Evolutionary conservation across 1,140 invertebrate genomes (phyloP).

Genomic region (Schlechtendalia chinensis): DNA sequence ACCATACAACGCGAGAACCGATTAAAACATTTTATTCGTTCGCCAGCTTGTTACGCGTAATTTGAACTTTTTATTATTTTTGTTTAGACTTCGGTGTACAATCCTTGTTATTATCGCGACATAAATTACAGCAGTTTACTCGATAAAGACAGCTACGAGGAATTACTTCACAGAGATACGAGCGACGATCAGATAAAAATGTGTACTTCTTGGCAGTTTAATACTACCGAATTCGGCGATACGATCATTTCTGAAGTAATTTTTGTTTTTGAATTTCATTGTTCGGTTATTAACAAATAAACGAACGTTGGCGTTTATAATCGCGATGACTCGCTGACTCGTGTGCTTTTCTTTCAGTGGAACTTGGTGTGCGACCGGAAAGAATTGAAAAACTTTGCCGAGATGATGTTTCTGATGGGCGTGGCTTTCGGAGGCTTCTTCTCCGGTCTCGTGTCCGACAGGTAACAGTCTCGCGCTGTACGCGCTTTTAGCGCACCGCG

Average conservation of each 20-base stretch:
- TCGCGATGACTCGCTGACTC: no score
- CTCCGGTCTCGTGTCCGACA: slow-evolving; percentile 71
- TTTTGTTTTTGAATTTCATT: background rate
- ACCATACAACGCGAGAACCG: no score
- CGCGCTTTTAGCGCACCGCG: no score
- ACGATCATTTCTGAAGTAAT: slow-evolving; percentile 67
- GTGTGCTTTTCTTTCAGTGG: slow-evolving; percentile 60
- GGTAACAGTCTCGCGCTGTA: no score
- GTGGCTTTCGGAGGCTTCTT: slow-evolving; percentile 69
- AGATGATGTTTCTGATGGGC: slow-evolving; percentile 69
- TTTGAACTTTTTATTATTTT: background rate
- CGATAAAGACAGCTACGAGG: background rate
- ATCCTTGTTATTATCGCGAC: slow-evolving; percentile 37
- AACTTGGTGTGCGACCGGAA: slow-evolving; percentile 66
- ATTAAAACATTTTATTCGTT: background rate
- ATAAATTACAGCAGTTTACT: slow-evolving; percentile 17
- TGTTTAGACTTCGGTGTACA: slow-evolving; percentile 10
- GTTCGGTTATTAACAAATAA: background rate
- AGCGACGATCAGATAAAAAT: slow-evolving; percentile 7
- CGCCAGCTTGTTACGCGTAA: background rate
- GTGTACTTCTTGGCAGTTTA: slow-evolving; percentile 64
- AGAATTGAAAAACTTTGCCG: slow-evolving; percentile 64
- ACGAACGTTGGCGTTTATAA: background rate
- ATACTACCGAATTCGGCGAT: slow-evolving; percentile 64
- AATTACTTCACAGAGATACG: background rate